Evolutionary conservation across 2,113 vertebrate genomes (phyloP).

Genomic region (Zeus faber): DNA sequence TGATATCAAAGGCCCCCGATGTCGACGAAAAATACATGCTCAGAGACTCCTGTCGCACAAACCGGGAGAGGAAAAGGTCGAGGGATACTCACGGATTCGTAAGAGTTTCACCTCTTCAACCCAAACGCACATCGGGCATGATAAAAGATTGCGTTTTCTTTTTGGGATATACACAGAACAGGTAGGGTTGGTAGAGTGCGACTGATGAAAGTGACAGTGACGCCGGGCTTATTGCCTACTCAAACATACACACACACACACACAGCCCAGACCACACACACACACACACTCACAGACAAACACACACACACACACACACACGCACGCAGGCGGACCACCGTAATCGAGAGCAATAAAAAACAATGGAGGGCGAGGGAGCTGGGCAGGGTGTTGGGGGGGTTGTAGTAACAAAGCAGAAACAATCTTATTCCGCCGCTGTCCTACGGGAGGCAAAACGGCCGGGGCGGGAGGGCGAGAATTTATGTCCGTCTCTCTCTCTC

Average conservation of each 20-base stretch:
- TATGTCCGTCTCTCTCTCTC: too few species aligned
- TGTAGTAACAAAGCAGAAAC: conserved; percentile 59
- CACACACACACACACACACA: background rate
- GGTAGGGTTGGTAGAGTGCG: background rate
- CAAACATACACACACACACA: conserved; percentile 59
- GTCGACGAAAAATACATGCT: too few species aligned
- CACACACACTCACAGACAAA: background rate
- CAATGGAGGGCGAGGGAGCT: too few species aligned
- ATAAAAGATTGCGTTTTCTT: too few species aligned
- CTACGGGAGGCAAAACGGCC: too few species aligned
- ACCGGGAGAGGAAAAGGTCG: background rate
- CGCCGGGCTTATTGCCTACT: conserved; percentile 71
- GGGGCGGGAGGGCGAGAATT: conserved; percentile 45
- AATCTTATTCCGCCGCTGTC: conserved; percentile 62
- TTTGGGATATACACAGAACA: background rate
- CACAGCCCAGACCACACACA: conserved; percentile 22
- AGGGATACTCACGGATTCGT: background rate
- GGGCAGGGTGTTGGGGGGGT: conserved; percentile 23
- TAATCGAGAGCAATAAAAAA: conserved; percentile 68
- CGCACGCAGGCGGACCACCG: conserved; percentile 44
- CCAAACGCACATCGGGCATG: too few species aligned
- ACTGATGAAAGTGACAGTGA: conserved; percentile 68
- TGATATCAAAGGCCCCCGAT: too few species aligned
- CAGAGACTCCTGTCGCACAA: too few species aligned
- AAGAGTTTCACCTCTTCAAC: too few species aligned